Percentiles rank a stretch among this genome's conserved stretches.
phyloP scores from a whole-genome alignment of 2,797 vertebrate genomes.

The Alauda arvensis region DNA sequence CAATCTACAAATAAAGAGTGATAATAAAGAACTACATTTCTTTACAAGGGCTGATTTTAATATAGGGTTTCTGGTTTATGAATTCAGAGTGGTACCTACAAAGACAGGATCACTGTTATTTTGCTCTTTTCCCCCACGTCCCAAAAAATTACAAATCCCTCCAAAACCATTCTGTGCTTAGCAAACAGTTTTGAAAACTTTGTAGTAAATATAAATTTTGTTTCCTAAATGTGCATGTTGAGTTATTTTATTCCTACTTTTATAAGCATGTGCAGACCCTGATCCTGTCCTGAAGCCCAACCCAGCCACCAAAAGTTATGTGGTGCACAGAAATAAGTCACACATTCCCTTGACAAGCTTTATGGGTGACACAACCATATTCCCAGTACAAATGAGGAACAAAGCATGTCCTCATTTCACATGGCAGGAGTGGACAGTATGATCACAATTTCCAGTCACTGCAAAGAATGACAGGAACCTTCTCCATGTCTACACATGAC shows the following conservation, averaged over 20 bases:
- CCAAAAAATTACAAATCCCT: background rate
- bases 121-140: background rate
- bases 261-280: background rate
- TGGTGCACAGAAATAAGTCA: background rate
- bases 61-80: background rate
- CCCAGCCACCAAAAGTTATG: fast-evolving
- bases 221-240: background rate
- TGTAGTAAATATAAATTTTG: background rate
- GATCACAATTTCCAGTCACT: background rate
- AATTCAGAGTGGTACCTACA: background rate
- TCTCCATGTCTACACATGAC: background rate
- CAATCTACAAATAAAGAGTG: background rate
- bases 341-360: background rate
- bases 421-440: fast-evolving
- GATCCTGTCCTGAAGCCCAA: background rate
- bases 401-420: background rate
- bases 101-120: background rate
- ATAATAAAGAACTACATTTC: background rate
- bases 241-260: background rate
- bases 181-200: background rate
- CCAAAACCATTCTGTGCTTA: background rate
- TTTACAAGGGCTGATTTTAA: background rate
- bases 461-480: background rate
- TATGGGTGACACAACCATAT: background rate
- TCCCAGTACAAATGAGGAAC: background rate